Evolutionary conservation across 2,113 vertebrate genomes (phyloP).

Genomic region (Stigmatopora nigra): DNA sequence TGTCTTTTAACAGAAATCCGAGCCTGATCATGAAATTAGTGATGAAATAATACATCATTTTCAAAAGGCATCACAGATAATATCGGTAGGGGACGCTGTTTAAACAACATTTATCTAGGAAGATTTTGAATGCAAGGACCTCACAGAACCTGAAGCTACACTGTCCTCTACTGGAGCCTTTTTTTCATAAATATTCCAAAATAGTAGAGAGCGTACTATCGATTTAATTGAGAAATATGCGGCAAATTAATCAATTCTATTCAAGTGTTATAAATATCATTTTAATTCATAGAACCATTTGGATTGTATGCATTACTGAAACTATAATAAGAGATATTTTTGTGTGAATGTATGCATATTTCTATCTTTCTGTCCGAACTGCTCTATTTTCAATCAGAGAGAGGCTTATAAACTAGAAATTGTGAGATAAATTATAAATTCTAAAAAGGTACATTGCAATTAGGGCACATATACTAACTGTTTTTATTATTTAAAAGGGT

Average conservation of each 20-base stretch:
- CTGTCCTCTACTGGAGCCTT: conserved; percentile 53
- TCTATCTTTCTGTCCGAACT: too few species aligned
- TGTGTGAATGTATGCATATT: too few species aligned
- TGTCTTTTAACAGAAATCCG: not conserved
- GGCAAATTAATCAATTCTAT: not conserved
- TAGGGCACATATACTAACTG: too few species aligned
- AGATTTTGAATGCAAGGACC: conserved; percentile 3
- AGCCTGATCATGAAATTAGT: too few species aligned
- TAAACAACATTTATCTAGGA: conserved; percentile 7
- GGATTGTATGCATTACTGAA: not conserved
- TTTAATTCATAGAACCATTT: not conserved
- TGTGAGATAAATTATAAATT: too few species aligned
- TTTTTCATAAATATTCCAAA: conserved; percentile 13
- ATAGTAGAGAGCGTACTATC: too few species aligned
- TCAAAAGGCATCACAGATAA: not conserved
- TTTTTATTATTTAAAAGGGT: too few species aligned
- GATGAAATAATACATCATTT: conserved; percentile 7
- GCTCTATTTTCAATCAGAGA: too few species aligned
- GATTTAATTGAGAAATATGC: not conserved
- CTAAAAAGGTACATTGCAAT: too few species aligned
- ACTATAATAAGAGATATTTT: not conserved
- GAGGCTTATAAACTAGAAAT: too few species aligned
- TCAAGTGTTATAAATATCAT: not conserved
- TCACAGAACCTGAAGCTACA: conserved; percentile 20
- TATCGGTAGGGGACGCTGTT: not conserved